Evolutionary conservation across 2,113 vertebrate genomes (phyloP), one percentile per base, ranked within the genome.

Genomic region (Indicator maculatus): DNA sequence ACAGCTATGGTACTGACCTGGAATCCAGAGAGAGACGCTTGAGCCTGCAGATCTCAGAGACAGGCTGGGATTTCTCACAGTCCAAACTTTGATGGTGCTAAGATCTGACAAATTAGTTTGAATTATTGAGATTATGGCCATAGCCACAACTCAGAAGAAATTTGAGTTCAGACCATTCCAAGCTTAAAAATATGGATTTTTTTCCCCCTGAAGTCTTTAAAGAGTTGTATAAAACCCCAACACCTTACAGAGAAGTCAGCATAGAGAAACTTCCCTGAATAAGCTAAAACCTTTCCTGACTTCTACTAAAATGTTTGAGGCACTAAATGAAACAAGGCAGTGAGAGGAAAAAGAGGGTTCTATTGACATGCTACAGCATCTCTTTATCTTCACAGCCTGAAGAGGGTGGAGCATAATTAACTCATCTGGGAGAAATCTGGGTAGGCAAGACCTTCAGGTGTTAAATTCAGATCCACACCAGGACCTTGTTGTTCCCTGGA

Each of bases 361-460:
- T 63, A 28, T 66, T 20, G 79, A 77, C 74, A 77, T 89, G 91
- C 91, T 92, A 74, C 91, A 93, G 85, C 93, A 92, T 91, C 96
- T 95, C 85, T 92, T 86, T 95, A 89, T 94, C 95, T 95, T 94
- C 74, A 81, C 79, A 96, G 92, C 67, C 87, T 73, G 71, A 41
- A 85, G 84, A 92, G 67, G 94, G 93, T 95, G 93, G 93, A 83
- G 76, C 31, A 63, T 38, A 77, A 83, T 96, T 93, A 94, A 89
- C 87, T 94, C 94, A 95, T 52, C 75, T 67, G 36, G 77, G 69
- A 95, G 93, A 89, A 93, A 93, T 95, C 6, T 86, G 64, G 63
- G 60, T 82, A 88, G 60, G 31, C n/a, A 30, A 89, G 56, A 88
- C 38, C 52, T 89, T 92, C 27, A 72, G 74, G 13, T 21, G 55